Evolutionary conservation across 2,888 invertebrate genomes (phyloP), one percentile per base, ranked within the genome.

Genomic region (Eledone cirrhosa): DNA sequence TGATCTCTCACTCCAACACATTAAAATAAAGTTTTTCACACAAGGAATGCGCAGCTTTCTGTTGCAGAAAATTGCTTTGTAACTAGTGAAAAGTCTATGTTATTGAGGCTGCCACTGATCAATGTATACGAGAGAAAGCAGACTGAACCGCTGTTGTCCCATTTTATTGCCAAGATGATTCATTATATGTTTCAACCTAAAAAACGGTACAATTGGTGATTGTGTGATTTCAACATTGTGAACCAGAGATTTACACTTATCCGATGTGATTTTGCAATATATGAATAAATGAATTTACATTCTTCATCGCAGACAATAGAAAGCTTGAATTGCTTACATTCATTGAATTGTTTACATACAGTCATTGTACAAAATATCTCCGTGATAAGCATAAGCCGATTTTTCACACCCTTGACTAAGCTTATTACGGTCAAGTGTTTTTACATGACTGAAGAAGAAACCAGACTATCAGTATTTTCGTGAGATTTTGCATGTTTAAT

Each of bases 61-160:
- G 22, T 53, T 53, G 53, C 53, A 53, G 53, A 53, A 53, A 53
- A 53, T 53, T 53, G 53, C 53, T 53, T 53, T 53, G 53, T 53
- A 53, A 53, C 22, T 53, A 22, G 53, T 53, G 14, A 22, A 53
- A 53, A 53, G 53, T 53, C 53, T 53, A 53, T 53, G 53, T 53
- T 53, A 16, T 53, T 53, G 53, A 53, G 53, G 53, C 14, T 53
- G 22, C 22, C 53, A 53, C 53, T 53, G n/a, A 16, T 53, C 53
- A 53, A 53, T 53, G 53, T 22, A 53, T 22, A 53, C 14, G 53
- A 53, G 53, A 22, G 53, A 53, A 53, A 53, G 53, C 53, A 53
- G 22, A 53, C 22, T 53, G 16, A 53, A 53, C 53, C 22, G 53
- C 53, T 53, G 53, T 22, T 53, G 53, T 53, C 22, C 53, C 53